Base-by-base conservation (phyloP, 2,888 invertebrate genomes). In the Pilophorus perplexus region DNA sequence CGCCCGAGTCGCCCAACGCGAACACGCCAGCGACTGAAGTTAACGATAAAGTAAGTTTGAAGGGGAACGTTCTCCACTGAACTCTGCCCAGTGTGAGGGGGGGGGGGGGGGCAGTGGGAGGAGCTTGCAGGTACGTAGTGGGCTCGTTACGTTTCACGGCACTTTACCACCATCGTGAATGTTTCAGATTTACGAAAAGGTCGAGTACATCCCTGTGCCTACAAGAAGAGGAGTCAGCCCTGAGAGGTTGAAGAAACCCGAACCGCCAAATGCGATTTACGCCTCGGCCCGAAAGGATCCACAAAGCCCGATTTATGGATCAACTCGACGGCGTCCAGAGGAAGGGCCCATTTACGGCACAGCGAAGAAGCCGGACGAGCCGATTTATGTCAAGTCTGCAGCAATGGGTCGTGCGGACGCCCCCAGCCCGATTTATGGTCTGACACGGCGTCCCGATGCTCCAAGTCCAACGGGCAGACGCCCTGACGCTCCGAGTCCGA, bases 161-260 rank as follows among this genome's bases (percentile, higher is more conserved):
- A n/a, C n/a, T n/a, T n/a, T n/a, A n/a, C n/a, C n/a, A n/a, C n/a
- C n/a, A n/a, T n/a, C n/a, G n/a, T n/a, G n/a, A n/a, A n/a, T n/a
- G n/a, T 62, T 62, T 18, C 46, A 62, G 62, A 62, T 62, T 46
- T 62, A 62, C 22, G 62, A 62, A 27, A 62, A 62, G 23, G 62
- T 62, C 14, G 62, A 62, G 46, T 62, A 62, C 28, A 48, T 46
- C 23, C 48, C 62, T 27, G 46, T 62, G 46, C 33, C 62, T n/a
- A 33, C 28, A 12, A 25, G 62, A 48, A 23, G 46, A 44, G 62
- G 28, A 14, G 22, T 40, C 28, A 62, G 62, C 46, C 62, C 62
- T 3, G 42, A 42, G 22, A 16, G 33, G 23, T 8, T 6, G 6
- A 6, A 8, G 33, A 33, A 33, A 16, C 37, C 10, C 3, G 40